Percentiles rank a stretch among this genome's conserved stretches.
Evolutionary conservation across 2,797 vertebrate species (phyloP).

Genomic region (Enteromius radiatus): DNA sequence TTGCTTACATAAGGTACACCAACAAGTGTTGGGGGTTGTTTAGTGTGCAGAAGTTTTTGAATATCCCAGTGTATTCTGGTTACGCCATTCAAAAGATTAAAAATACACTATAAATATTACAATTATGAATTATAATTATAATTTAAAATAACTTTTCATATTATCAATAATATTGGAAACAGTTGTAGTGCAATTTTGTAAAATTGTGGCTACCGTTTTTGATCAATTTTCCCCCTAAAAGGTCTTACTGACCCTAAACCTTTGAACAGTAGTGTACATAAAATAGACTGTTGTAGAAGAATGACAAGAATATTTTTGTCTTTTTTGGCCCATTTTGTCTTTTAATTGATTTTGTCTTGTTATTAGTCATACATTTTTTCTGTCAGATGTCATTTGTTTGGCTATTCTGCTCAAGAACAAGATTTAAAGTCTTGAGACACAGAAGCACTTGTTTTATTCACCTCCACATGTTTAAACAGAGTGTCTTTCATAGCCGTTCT

Average conservation of each 20-base stretch:
- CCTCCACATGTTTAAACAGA: conserved; percentile 59
- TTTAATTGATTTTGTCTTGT: neutral
- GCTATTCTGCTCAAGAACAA: neutral
- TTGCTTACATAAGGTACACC: conserved; percentile 25
- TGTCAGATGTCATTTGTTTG: neutral
- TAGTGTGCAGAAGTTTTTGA: neutral
- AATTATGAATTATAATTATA: neutral
- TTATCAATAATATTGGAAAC: neutral
- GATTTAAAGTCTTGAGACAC: conserved; percentile 17
- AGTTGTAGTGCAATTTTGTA: neutral
- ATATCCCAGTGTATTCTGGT: neutral
- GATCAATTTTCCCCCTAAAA: neutral
- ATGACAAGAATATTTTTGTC: too few species aligned
- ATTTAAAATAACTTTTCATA: neutral
- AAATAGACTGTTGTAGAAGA: neutral
- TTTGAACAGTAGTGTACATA: neutral
- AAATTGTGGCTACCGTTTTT: neutral
- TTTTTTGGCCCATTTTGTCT: neutral
- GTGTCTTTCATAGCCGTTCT: conserved; percentile 67
- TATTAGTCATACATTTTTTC: conserved; percentile 1
- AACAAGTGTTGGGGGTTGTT: neutral
- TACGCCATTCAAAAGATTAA: neutral
- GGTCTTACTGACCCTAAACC: neutral
- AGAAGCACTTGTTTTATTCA: conserved; percentile 53
- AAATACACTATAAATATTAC: neutral